Evolutionary conservation across 2,888 invertebrate species (phyloP).

Genomic region (Ectobius pallidus): DNA sequence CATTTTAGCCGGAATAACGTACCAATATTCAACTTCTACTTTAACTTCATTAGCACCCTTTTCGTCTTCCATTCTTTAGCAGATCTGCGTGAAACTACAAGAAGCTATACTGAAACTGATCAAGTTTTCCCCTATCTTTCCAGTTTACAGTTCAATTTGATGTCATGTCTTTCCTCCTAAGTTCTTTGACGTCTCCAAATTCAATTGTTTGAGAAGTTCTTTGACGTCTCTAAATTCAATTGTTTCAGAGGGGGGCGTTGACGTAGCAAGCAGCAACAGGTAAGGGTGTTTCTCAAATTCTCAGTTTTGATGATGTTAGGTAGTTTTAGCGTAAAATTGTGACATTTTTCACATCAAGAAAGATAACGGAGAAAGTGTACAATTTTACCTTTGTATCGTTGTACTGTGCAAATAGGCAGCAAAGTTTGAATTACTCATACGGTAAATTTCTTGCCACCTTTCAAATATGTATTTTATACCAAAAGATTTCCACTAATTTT

Average conservation of each 20-base stretch:
- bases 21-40: conserved; percentile 69
- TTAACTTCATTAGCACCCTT: conserved; percentile 53
- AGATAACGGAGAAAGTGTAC: neutral
- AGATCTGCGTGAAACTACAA: too few relatives aligned
- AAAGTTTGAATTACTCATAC: neutral
- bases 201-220: too few relatives aligned
- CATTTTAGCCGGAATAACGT: conserved; percentile 44
- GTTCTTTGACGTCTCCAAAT: too few relatives aligned
- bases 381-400: neutral
- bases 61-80: too few relatives aligned
- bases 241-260: neutral
- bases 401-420: neutral
- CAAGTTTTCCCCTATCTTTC: too few relatives aligned
- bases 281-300: neutral
- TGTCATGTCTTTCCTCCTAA: too few relatives aligned
- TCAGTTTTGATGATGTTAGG: neutral
- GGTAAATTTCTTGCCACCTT: neutral
- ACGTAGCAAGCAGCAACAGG: neutral
- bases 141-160: too few relatives aligned
- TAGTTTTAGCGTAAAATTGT: neutral
- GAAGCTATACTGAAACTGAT: too few relatives aligned
- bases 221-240: neutral
- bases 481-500: too few relatives aligned
- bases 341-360: neutral
- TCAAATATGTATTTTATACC: too few relatives aligned